phyloP scores from a whole-genome alignment of 1,140 invertebrate genomes.

The Archegozetes longisetosus region DNA sequence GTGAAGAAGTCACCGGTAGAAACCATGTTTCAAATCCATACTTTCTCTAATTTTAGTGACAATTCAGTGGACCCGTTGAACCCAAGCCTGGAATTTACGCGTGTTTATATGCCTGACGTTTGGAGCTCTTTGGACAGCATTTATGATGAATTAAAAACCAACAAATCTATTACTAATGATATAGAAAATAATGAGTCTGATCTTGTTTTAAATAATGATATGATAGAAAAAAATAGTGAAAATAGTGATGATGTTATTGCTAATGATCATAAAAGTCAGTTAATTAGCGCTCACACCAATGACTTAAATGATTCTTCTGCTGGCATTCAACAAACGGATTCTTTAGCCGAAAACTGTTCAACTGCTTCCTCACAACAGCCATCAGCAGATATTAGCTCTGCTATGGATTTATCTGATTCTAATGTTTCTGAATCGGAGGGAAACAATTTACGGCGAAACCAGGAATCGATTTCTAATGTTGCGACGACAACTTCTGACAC shows the following conservation, averaged over 20 bases:
- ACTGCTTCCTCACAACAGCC: background rate
- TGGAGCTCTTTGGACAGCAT: slow-evolving; percentile 10
- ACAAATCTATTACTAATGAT: background rate
- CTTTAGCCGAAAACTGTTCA: too few relatives aligned
- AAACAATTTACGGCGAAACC: background rate
- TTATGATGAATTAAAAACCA: background rate
- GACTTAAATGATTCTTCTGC: too few relatives aligned
- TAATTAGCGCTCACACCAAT: too few relatives aligned
- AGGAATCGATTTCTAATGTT: background rate
- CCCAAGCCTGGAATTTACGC: slow-evolving; percentile 11
- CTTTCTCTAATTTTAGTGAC: slow-evolving; percentile 4
- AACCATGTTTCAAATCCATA: slow-evolving; percentile 9
- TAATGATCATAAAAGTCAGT: too few relatives aligned
- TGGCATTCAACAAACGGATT: background rate
- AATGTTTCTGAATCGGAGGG: background rate
- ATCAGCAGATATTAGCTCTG: background rate
- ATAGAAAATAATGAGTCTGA: background rate
- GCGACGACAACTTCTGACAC: background rate
- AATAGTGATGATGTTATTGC: background rate
- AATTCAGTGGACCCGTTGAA: background rate
- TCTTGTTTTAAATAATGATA: background rate
- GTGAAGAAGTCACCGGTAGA: background rate
- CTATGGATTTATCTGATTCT: background rate
- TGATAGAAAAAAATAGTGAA: background rate
- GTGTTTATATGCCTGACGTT: slow-evolving; percentile 13